phyloP scores from a whole-genome alignment of 2,888 invertebrate species.

The Drosophila kanekoi region DNA sequence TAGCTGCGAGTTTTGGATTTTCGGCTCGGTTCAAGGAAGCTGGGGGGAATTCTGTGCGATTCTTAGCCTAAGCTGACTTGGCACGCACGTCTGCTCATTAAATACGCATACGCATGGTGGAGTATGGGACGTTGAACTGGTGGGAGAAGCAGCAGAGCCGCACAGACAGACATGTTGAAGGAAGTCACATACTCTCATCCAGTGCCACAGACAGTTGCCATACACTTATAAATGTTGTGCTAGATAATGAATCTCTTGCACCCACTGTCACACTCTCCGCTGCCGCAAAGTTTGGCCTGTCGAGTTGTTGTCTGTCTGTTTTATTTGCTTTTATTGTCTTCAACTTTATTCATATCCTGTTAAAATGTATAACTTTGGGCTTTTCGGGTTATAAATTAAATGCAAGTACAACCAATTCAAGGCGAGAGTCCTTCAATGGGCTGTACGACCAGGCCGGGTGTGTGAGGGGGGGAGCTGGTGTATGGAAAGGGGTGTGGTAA shows the following conservation, averaged over 20 bases:
- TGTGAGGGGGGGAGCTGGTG: background rate
- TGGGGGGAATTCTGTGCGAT: background rate
- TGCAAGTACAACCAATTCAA: constrained; percentile 56
- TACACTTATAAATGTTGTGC: constrained; percentile 77
- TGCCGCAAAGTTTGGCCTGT: constrained; percentile 24
- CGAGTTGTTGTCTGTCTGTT: constrained; percentile 52
- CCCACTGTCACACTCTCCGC: background rate
- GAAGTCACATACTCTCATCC: constrained; percentile 59
- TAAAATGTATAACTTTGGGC: constrained; percentile 80
- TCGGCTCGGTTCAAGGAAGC: background rate
- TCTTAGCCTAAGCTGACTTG: constrained; percentile 59
- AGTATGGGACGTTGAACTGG: constrained; percentile 17
- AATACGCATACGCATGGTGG: constrained; percentile 71
- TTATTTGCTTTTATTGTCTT: constrained; percentile 81
- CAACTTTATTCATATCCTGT: constrained; percentile 81
- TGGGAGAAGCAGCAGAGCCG: constrained; percentile 1
- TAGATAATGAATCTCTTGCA: constrained; percentile 74
- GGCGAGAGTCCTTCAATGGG: constrained; percentile 20
- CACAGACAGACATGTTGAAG: constrained; percentile 32
- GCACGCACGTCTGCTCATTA: constrained; percentile 81
- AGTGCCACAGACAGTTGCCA: constrained; percentile 62
- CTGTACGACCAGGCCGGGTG: background rate
- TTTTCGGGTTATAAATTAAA: constrained; percentile 80
- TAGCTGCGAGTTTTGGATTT: constrained; percentile 17
- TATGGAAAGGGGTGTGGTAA: constrained; percentile 1